Conservation (phyloP, 2,888 invertebrate species). For the Lampropteryx suffumata region DNA sequence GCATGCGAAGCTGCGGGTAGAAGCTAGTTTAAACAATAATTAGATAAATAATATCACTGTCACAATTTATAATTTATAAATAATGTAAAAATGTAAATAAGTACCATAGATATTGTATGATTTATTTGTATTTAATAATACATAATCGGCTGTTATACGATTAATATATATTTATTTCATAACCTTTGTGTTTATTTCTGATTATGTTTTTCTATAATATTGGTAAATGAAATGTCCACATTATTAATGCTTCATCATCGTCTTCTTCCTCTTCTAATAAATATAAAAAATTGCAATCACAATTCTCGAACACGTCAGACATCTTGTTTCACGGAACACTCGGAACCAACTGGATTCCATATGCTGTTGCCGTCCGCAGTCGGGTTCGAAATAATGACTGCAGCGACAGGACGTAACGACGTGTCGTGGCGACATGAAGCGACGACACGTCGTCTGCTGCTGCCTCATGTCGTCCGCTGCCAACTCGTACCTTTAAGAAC, state of each 20-base stretch:
- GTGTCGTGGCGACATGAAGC: slow-evolving; percentile 21
- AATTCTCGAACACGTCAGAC: not conserved
- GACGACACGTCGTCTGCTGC: not conserved
- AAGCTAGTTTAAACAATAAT: no score
- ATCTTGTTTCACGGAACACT: no score
- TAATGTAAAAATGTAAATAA: slow-evolving; percentile 43
- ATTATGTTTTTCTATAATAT: no score
- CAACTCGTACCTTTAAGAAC: no score
- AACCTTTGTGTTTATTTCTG: slow-evolving; percentile 14
- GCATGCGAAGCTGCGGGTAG: no score
- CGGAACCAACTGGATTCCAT: no score
- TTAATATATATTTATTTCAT: slow-evolving; percentile 46
- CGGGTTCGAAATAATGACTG: slow-evolving; percentile 23
- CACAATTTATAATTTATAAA: slow-evolving; percentile 24
- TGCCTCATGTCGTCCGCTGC: no score
- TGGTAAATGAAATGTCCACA: no score
- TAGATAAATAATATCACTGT: slow-evolving; percentile 27
- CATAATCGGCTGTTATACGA: slow-evolving; percentile 43
- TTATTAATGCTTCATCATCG: no score
- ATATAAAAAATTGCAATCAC: no score
- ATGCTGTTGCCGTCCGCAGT: no score
- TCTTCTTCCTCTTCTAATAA: no score
- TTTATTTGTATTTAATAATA: slow-evolving; percentile 38
- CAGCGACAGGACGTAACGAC: slow-evolving; percentile 22
- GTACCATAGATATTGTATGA: slow-evolving; percentile 27